phyloP scores from a whole-genome alignment of 2,888 invertebrate genomes.

The Apodemia duryi region DNA sequence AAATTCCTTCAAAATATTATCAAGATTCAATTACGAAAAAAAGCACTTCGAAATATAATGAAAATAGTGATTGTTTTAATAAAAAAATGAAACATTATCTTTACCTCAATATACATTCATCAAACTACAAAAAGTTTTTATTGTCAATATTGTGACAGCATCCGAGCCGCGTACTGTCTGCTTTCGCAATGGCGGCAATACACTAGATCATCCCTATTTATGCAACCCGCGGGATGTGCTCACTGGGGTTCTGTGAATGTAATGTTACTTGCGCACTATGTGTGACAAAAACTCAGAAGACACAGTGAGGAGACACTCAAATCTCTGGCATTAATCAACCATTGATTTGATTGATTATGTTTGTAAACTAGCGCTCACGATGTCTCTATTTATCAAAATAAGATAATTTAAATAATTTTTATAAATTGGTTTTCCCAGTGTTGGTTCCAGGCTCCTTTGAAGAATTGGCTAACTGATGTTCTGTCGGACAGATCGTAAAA shows the following conservation, averaged over 20 bases:
- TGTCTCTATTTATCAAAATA: too few relatives aligned
- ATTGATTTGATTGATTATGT: too few relatives aligned
- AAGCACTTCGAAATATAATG: neutral
- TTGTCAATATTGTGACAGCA: conserved; percentile 29
- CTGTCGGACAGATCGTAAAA: too few relatives aligned
- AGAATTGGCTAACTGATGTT: too few relatives aligned
- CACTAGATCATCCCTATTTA: conserved; percentile 44
- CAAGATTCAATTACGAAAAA: neutral
- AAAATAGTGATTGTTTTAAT: neutral
- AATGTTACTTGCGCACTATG: conserved; percentile 4
- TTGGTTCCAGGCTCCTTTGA: too few relatives aligned
- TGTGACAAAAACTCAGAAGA: neutral
- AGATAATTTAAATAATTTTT: too few relatives aligned
- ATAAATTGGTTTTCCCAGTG: too few relatives aligned
- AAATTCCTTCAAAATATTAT: neutral
- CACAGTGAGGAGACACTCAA: neutral
- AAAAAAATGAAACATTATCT: too few relatives aligned
- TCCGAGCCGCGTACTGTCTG: conserved; percentile 39
- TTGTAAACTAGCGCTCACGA: too few relatives aligned
- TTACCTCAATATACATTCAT: too few relatives aligned
- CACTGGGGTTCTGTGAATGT: conserved; percentile 35
- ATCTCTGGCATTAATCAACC: neutral
- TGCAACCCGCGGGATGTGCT: conserved; percentile 36
- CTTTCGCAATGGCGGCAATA: conserved; percentile 53
- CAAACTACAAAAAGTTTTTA: conserved; percentile 26